Evolutionary conservation across 2,888 invertebrate species (phyloP).

Genomic region (Xestia sexstrigata): DNA sequence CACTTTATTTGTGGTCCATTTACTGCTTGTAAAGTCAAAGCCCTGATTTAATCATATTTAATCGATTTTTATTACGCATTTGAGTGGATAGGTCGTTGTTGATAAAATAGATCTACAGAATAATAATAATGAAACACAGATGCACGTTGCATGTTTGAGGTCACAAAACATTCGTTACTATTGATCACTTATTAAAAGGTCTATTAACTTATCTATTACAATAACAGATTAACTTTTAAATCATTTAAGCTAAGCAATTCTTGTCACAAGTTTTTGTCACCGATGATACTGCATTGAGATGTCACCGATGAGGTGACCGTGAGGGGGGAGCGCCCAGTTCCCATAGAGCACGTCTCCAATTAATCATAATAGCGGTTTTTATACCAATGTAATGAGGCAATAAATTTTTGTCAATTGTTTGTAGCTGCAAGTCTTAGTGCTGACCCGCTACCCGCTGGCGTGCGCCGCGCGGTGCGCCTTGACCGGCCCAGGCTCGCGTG

Average conservation of each 20-base stretch:
- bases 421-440: constrained; percentile 28
- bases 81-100: not conserved
- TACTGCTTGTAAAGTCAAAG: not conserved
- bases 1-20: constrained; percentile 34
- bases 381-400: constrained; percentile 48
- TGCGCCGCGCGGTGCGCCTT: constrained; percentile 50
- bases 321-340: constrained; percentile 23
- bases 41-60: not conserved
- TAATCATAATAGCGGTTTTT: constrained; percentile 57
- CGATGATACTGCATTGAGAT: constrained; percentile 17
- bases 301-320: not conserved
- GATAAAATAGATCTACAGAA: not conserved
- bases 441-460: constrained; percentile 33
- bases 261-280: constrained; percentile 35
- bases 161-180: constrained; percentile 20
- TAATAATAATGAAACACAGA: too few relatives aligned
- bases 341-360: constrained; percentile 45
- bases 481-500: constrained; percentile 64
- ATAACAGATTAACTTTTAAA: constrained; percentile 14
- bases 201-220: constrained; percentile 1
- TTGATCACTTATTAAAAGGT: not conserved
- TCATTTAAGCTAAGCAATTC: constrained; percentile 1
- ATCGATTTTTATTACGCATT: not conserved
- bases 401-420: constrained; percentile 62
- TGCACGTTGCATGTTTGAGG: constrained; percentile 41